Conservation (phyloP, 2,113 vertebrate genomes). For the Progne subis region DNA sequence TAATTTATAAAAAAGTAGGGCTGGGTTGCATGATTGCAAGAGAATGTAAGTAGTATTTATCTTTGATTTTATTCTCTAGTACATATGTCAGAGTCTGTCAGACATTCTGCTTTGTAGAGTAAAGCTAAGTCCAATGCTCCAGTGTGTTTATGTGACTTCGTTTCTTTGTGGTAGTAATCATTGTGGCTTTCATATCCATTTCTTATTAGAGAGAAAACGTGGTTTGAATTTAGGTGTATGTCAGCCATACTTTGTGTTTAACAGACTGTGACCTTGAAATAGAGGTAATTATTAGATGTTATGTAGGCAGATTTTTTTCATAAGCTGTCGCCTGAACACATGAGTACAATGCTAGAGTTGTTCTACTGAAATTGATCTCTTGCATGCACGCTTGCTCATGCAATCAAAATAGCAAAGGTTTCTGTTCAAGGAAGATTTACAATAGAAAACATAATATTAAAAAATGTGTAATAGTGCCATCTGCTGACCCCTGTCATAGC, state of each 20-base stretch:
- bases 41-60: not conserved
- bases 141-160: not conserved
- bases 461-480: slow-evolving; percentile 52
- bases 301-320: not conserved
- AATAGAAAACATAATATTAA: not conserved
- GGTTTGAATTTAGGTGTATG: not conserved
- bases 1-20: not conserved
- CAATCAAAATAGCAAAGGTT: not conserved
- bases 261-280: not conserved
- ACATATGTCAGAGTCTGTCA: not conserved
- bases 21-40: not conserved
- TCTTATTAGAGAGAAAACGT: not conserved
- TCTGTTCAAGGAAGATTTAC: not conserved
- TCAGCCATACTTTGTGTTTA: not conserved
- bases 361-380: not conserved
- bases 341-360: not conserved
- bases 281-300: not conserved
- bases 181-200: not conserved
- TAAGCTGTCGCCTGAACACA: not conserved
- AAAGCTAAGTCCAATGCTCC: not conserved
- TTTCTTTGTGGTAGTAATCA: not conserved
- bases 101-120: not conserved
- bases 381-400: not conserved
- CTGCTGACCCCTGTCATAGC: slow-evolving; percentile 39
- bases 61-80: not conserved